Evolutionary conservation across 2,888 invertebrate genomes (phyloP).

Genomic region (Doris montereyensis): DNA sequence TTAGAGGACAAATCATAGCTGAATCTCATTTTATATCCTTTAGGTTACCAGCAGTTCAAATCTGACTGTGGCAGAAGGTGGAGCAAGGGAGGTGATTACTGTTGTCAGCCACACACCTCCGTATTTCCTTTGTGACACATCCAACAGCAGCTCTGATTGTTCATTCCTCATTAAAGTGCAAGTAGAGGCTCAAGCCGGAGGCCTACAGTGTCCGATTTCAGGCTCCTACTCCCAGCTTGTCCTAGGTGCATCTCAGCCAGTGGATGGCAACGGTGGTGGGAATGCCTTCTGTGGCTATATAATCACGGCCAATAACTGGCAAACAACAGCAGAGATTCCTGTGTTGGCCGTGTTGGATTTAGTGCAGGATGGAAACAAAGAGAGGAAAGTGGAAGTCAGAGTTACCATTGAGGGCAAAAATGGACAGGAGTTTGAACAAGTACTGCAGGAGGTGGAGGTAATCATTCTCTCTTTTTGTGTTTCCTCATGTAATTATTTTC

Average conservation of each 20-base stretch:
- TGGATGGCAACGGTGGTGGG: slow-evolving; percentile 1
- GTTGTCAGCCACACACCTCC: slow-evolving; percentile 47
- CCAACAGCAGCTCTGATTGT: slow-evolving; percentile 40
- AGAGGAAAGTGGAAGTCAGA: slow-evolving; percentile 38
- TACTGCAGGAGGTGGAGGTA: slow-evolving; percentile 41
- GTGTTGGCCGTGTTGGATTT: slow-evolving; percentile 51
- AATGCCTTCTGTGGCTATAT: slow-evolving; percentile 45
- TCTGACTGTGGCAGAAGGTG: slow-evolving; percentile 46
- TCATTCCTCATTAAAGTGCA: slow-evolving; percentile 32
- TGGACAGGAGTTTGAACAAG: not conserved
- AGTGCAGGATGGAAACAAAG: slow-evolving; percentile 48
- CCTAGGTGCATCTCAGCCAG: slow-evolving; percentile 40
- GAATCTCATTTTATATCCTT: no score
- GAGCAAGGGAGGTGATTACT: slow-evolving; percentile 34
- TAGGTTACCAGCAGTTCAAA: slow-evolving; percentile 43
- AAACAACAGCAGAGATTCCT: slow-evolving; percentile 33
- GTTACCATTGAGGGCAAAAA: slow-evolving; percentile 25
- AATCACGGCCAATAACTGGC: slow-evolving; percentile 50
- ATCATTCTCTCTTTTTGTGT: slow-evolving; percentile 2
- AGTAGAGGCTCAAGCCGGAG: not conserved
- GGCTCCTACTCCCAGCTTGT: slow-evolving; percentile 46
- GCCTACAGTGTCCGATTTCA: slow-evolving; percentile 38
- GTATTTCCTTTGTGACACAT: slow-evolving; percentile 47
- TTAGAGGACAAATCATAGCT: no score
- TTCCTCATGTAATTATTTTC: no score